A percentile compares a stretch with the other conserved stretches of the same genome.
These are phyloP conservation scores for Gallinago nigripennis DNA, from an alignment of 2,797 vertebrate genomes.

Conservation along the genomic window DNA sequence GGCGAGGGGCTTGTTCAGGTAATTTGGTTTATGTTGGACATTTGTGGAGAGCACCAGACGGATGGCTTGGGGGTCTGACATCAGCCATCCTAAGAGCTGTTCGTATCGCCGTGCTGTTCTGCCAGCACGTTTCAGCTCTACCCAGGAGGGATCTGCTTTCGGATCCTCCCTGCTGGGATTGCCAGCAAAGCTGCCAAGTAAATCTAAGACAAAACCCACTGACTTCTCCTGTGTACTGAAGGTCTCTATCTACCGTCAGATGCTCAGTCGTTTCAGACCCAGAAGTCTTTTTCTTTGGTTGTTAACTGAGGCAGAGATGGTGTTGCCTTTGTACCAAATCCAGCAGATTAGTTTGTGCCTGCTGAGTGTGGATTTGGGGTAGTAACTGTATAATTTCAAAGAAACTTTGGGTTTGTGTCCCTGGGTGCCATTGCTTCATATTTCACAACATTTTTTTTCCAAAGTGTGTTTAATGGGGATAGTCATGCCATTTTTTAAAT, in stretches of 20 bases:
- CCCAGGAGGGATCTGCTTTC: not conserved
- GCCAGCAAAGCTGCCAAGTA: not conserved
- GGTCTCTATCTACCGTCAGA: not conserved
- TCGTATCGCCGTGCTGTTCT: rapidly evolving
- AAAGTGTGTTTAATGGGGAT: not conserved
- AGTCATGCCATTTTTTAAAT: not conserved
- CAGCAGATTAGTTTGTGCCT: not conserved
- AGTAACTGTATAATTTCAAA: not conserved
- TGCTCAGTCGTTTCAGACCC: not conserved
- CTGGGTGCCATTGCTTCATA: not conserved
- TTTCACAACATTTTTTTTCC: not conserved
- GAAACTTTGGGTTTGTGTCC: too few relatives aligned
- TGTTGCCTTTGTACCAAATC: not conserved
- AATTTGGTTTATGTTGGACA: not conserved
- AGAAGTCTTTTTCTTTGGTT: not conserved
- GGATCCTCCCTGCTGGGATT: not conserved
- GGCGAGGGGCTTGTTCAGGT: not conserved
- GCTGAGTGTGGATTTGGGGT: not conserved
- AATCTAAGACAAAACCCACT: not conserved
- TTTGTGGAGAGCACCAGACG: not conserved
- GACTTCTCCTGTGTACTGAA: not conserved
- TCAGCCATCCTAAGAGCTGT: not conserved
- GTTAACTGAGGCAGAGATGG: not conserved
- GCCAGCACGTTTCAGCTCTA: not conserved
- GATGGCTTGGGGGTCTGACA: not conserved